A percentile compares a stretch with the other conserved stretches of the same genome.
phyloP scores from a whole-genome alignment of 1,140 invertebrate genomes.

The Macrobrachium nipponense region DNA sequence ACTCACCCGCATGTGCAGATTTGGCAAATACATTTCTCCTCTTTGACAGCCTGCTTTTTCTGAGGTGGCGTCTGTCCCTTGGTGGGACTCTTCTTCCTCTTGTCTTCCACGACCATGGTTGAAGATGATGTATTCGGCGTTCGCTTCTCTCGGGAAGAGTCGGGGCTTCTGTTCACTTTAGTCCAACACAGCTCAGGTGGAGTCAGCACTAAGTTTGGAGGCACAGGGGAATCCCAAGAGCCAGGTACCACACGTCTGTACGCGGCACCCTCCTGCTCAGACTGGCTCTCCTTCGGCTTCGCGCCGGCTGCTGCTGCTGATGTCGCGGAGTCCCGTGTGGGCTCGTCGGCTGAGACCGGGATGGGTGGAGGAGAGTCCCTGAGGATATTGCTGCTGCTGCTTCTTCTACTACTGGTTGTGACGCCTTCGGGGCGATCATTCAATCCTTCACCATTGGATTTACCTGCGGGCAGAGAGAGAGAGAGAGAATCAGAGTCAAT shows the following conservation, averaged over 20 bases:
- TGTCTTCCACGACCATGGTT: slow-evolving; percentile 8
- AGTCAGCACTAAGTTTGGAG: slow-evolving; percentile 11
- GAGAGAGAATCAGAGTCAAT: not conserved
- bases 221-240: not conserved
- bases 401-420: not conserved
- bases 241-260: slow-evolving; percentile 10
- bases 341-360: not conserved
- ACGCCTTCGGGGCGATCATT: not conserved
- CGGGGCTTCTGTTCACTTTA: too few species aligned
- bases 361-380: not conserved
- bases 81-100: slow-evolving; percentile 32
- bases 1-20: slow-evolving; percentile 91
- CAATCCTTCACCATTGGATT: not conserved
- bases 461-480: not conserved
- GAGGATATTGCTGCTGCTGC: too few species aligned
- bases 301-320: not conserved
- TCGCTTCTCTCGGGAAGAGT: too few species aligned
- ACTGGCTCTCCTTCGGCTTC: not conserved
- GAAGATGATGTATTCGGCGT: too few species aligned
- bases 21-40: slow-evolving; percentile 89
- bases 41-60: slow-evolving; percentile 66
- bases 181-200: slow-evolving; percentile 24
- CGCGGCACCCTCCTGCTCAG: slow-evolving; percentile 24
- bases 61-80: slow-evolving; percentile 32
- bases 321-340: slow-evolving; percentile 1